Evolutionary conservation across 1,140 invertebrate species (phyloP), one percentile per base, ranked within the genome.

Genomic region (Chlorops oryzae): DNA sequence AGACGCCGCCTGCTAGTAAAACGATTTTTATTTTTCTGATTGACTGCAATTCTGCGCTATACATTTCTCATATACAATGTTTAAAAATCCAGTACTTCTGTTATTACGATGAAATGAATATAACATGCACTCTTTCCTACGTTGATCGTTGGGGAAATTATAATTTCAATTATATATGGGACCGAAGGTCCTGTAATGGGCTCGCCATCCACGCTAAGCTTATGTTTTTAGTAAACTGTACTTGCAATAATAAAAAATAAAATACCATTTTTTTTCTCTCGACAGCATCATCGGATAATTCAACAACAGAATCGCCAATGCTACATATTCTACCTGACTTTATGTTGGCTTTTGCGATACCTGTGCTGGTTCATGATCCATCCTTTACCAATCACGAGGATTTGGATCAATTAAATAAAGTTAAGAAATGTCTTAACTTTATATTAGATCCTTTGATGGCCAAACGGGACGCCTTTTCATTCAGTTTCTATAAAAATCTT

Each of bases 321-420:
- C 82, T 86, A n/a, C 86, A 90, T 66, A 90, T 92, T 65, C 75
- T 92, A 66, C 94, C 95, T 43, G 95, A 98, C 75, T 97, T 96
- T 70, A 94, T 96, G 83, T 73, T 97, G 57, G 90, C 94, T 43
- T 97, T 96, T 73, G 88, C 92, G 3, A 86, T 98, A 43, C 90
- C 95, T 42, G 81, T 98, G 24, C 79, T 98, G 13, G 87, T 93
- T 4, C 92, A 98, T 71, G 88, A 94, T 74, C 89, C 91, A 5
- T 80, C 82, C 54, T 92, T 89, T 59, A 86, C 83, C 21, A 77
- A 80, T 52, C 82, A 86, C 66, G 80, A 86, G 55, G 84, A 91
- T 65, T 74, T 85, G 4, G 75, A 78, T 10, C 85, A 92, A 58
- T 77, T 93, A 15, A 84, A 84, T 70, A 75, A 81, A 43, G 81